phyloP scores from a whole-genome alignment of 2,113 vertebrate genomes.

The Cephalopterus ornatus region DNA sequence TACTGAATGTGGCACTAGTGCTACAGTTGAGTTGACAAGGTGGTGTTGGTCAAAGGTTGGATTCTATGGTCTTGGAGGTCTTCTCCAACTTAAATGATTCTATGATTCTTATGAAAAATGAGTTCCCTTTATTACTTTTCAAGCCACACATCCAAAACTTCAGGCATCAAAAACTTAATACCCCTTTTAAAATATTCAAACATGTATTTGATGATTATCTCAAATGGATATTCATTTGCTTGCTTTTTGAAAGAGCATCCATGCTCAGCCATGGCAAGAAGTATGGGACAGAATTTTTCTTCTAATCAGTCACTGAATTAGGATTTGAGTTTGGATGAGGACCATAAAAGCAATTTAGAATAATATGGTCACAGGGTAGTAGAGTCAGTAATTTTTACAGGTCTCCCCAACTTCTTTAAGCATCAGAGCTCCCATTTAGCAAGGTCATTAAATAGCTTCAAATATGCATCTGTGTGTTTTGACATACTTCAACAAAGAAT shows the following conservation, averaged over 20 bases:
- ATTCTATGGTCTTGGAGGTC: accelerated
- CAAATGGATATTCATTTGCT: background rate
- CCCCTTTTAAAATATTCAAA: background rate
- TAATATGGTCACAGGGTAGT: background rate
- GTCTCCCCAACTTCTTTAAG: background rate
- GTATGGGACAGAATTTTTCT: background rate
- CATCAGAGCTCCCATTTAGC: background rate
- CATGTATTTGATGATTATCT: background rate
- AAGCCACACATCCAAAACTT: background rate
- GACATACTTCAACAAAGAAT: background rate
- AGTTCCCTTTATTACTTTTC: background rate
- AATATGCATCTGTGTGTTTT: background rate
- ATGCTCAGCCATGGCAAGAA: background rate
- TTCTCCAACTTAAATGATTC: background rate
- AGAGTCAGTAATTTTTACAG: background rate
- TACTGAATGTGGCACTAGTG: background rate
- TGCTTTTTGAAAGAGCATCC: background rate
- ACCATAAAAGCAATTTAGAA: background rate
- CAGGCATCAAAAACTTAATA: background rate
- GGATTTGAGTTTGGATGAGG: background rate
- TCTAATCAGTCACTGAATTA: background rate
- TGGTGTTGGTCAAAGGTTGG: background rate
- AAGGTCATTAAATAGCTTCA: background rate
- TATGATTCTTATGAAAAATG: background rate
- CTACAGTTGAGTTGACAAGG: background rate